Evolutionary conservation across 2,888 invertebrate species (phyloP), one percentile per base, ranked within the genome.

Genomic region (Campoplex nolae): DNA sequence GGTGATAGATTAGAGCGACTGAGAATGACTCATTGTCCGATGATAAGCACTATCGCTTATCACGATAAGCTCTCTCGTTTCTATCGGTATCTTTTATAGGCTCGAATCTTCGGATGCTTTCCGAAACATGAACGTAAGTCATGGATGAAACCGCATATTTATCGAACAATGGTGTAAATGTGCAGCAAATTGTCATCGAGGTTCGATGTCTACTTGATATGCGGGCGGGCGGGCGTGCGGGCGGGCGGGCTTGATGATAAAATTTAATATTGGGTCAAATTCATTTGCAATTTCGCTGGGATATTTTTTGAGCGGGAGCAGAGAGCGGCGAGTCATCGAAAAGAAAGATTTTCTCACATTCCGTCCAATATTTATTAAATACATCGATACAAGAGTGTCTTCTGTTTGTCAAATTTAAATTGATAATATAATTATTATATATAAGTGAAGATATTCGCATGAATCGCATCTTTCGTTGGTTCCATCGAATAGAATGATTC

Each of bases 1-100:
- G 81, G 76, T 87, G 79, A 79, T 82, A 90, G 91, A 92, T 91
- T 89, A 90, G 74, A 86, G 83, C 89, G 90, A 92, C 91, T 91
- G 89, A 89, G 88, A 89, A 86, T 88, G 88, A 82, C 78, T 83
- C 84, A 71, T 85, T 28, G 45, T 51, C 67, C 86, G 90, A 91
- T 90, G 90, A 89, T 88, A 88, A 80, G 23, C 71, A 32, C 56
- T 86, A 75, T 86, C 79, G 88, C 89, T 89, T 89, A 90, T 90
- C 84, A 76, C 67, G 82, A 88, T 83, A 38, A 38, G 38, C 3
- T 4, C 38, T 23, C 83, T 88, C 82, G 54, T 76, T 48, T 58
- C 71, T 73, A 67, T 80, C 80, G 65, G 65, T 38, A 32, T 80
- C 74, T 68, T 70, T 42, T 65, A 48, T 45, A 16, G 11, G 18